These are phyloP conservation scores for Cathartes aura DNA, from an alignment of 2,113 vertebrate species.

Conservation along the genomic window DNA sequence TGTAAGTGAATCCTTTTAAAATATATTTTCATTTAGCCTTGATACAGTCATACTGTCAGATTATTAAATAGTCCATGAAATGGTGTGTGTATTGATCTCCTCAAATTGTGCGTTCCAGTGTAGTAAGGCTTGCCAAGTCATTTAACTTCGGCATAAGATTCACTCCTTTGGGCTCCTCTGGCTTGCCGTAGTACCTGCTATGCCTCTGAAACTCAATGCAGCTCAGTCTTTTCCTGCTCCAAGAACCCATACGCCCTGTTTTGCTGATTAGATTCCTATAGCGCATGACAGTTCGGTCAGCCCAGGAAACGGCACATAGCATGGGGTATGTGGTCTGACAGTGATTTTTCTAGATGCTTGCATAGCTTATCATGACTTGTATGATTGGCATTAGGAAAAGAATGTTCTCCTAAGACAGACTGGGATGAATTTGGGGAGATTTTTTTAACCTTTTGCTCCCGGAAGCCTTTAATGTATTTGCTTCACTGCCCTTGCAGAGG, in stretches of 20 bases:
- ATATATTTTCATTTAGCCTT: not conserved
- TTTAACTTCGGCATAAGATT: not conserved
- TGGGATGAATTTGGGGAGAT: not conserved
- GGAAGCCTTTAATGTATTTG: not conserved
- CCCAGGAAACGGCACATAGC: not conserved
- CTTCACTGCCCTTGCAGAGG: not conserved
- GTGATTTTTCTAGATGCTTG: not conserved
- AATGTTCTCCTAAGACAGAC: not conserved
- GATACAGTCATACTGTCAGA: not conserved
- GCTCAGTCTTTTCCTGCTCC: not conserved
- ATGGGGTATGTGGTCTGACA: not conserved
- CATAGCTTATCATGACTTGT: not conserved
- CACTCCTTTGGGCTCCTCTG: not conserved
- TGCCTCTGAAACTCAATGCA: not conserved
- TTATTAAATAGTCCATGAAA: conserved; percentile 6
- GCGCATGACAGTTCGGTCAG: not conserved
- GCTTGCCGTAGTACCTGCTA: not conserved
- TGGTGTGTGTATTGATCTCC: not conserved
- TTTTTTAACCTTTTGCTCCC: not conserved
- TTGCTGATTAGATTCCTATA: not conserved
- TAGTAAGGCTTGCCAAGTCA: not conserved
- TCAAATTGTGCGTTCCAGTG: not conserved
- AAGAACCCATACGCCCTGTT: not conserved
- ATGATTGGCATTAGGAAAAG: not conserved
- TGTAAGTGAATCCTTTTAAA: not conserved